Evolutionary conservation across 2,888 invertebrate species (phyloP).

Genomic region (Adineta ricciae): DNA sequence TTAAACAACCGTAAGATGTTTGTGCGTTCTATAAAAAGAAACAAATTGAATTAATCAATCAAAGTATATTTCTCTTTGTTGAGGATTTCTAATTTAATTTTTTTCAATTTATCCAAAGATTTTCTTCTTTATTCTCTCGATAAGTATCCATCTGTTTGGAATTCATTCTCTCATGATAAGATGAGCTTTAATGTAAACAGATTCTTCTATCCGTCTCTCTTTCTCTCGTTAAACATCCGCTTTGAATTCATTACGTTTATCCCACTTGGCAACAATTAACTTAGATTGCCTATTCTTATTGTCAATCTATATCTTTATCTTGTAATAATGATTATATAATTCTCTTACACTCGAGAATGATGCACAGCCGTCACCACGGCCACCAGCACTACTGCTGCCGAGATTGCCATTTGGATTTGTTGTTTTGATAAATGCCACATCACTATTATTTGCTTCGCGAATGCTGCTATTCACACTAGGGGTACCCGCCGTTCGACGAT

Average conservation of each 20-base stretch:
- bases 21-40: not conserved
- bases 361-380: not conserved
- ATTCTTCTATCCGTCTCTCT: not conserved
- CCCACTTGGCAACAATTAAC: constrained; percentile 13
- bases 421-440: not conserved
- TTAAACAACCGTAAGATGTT: not conserved
- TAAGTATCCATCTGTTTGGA: not conserved
- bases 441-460: not conserved
- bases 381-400: not conserved
- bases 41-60: not conserved
- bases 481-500: not conserved
- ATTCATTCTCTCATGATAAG: not conserved
- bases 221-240: not conserved
- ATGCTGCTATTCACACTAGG: not conserved
- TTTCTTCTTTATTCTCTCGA: not conserved
- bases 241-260: constrained; percentile 9
- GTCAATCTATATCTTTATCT: not conserved
- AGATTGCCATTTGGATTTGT: not conserved
- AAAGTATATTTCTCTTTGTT: not conserved
- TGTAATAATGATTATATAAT: not conserved
- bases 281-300: not conserved
- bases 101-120: not conserved
- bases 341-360: constrained; percentile 5
- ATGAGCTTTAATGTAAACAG: constrained; percentile 3
- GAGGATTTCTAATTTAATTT: not conserved